phyloP scores from a whole-genome alignment of 2,888 invertebrate species.

The Dascillus cervinus region DNA sequence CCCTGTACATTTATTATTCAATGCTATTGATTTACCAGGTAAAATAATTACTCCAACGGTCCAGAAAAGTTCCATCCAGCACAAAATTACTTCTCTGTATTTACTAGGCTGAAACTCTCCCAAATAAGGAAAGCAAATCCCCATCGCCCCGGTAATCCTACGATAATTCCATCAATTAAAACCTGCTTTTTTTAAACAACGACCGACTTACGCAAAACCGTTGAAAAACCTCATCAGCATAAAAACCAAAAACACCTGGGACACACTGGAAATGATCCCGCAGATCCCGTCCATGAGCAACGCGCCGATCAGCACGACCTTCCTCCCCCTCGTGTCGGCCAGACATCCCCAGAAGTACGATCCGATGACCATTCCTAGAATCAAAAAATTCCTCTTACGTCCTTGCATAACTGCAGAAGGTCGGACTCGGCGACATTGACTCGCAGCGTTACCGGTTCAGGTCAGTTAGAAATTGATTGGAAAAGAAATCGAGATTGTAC shows the following conservation, averaged over 20 bases:
- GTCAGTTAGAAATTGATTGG: too few species aligned
- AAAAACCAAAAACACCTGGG: constrained; percentile 65
- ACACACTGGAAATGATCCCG: constrained; percentile 65
- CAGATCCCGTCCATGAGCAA: constrained; percentile 65
- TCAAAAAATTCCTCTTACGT: too few species aligned
- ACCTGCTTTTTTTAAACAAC: too few species aligned
- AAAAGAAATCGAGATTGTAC: too few species aligned
- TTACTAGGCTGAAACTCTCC: constrained; percentile 76
- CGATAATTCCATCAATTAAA: too few species aligned
- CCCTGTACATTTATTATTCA: too few species aligned
- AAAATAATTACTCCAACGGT: constrained; percentile 67
- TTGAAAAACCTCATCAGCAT: constrained; percentile 67
- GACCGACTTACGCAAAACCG: constrained; percentile 77
- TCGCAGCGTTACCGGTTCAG: too few species aligned
- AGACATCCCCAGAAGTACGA: constrained; percentile 81
- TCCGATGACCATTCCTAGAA: constrained; percentile 69
- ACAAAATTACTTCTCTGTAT: constrained; percentile 70
- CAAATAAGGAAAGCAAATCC: constrained; percentile 73
- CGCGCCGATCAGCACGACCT: constrained; percentile 63
- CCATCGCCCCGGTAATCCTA: constrained; percentile 76
- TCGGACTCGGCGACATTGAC: too few species aligned
- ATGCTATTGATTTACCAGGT: constrained; percentile 58
- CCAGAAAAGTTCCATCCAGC: constrained; percentile 85
- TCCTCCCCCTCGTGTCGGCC: constrained; percentile 76
- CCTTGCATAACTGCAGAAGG: too few species aligned